Evolutionary conservation across 1,140 invertebrate species (phyloP), one percentile per base, ranked within the genome.

Genomic region (Andrena cerasifolii): DNA sequence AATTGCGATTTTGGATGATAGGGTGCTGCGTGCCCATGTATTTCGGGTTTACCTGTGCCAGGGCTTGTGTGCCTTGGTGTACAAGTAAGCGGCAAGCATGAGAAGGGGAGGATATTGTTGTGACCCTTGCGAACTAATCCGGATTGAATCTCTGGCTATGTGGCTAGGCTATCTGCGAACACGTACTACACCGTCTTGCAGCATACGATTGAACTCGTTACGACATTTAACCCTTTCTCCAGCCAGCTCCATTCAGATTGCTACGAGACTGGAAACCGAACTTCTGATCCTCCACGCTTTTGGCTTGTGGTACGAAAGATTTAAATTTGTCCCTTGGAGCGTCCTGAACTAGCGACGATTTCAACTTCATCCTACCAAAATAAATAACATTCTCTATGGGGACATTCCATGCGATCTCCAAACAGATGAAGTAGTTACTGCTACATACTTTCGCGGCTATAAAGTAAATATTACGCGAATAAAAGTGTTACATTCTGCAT

Each of bases 81-180:
- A 66, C 12, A 80, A 65, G 49, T 73, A 81, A 77, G 80, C 82
- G 80, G 80, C 66, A 84, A 76, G 63, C 63, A 73, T 68, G 45
- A 49, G 66, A 77, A 79, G 82, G 80, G 82, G 62, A 81, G 87
- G 87, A 90, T 90, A 91, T 90, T 91, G 87, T 90, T 91, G 87
- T 91, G 90, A 92, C 90, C 91, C 91, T 91, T 89, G 88, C 85
- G 78, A 87, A 88, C 89, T 92, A 92, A 92, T 92, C 91, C 91
- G 91, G 91, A 92, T 91, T 92, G 82, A 90, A 91, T 90, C 89
- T 85, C 88, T 84, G 86, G 82, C 86, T 86, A 87, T 86, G 84
- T 77, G 86, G 85, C 87, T 85, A 85, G 85, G 87, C 89, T 86
- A 90, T 85, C 86, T 85, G 89, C 85, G 89, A 88, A 86, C 86